These are phyloP conservation scores for Mythimna loreyi DNA, from an alignment of 2,888 invertebrate species.

Conservation along the genomic window DNA sequence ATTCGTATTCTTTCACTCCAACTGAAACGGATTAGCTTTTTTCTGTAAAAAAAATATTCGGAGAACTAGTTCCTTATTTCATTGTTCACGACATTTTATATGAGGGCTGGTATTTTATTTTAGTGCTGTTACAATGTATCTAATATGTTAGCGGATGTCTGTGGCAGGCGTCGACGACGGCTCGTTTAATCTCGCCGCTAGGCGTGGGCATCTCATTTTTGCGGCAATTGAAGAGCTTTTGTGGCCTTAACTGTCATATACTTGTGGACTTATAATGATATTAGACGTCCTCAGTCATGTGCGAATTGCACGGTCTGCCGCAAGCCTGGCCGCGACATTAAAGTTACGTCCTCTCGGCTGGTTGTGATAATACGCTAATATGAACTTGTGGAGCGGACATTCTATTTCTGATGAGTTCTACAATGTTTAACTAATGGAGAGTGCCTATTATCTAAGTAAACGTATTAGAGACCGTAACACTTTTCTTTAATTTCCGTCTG, in stretches of 20 bases:
- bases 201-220: slow-evolving; percentile 76
- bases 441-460: slow-evolving; percentile 48
- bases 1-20: slow-evolving; percentile 66
- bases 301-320: slow-evolving; percentile 39
- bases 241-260: slow-evolving; percentile 39
- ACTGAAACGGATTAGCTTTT: slow-evolving; percentile 60
- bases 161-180: slow-evolving; percentile 68
- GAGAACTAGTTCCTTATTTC: slow-evolving; percentile 33
- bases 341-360: slow-evolving; percentile 19
- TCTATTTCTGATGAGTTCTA: slow-evolving; percentile 14
- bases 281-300: slow-evolving; percentile 35
- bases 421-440: slow-evolving; percentile 38
- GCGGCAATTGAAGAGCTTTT: slow-evolving; percentile 46
- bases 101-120: slow-evolving; percentile 73
- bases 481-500: slow-evolving; percentile 56
- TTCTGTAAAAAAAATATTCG: slow-evolving; percentile 44
- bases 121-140: slow-evolving; percentile 76
- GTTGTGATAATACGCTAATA: slow-evolving; percentile 18
- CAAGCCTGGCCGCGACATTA: slow-evolving; percentile 19
- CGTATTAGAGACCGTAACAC: slow-evolving; percentile 58
- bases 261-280: slow-evolving; percentile 34
- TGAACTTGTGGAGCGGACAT: slow-evolving; percentile 20
- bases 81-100: slow-evolving; percentile 49
- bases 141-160: slow-evolving; percentile 80
- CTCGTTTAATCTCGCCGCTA: slow-evolving; percentile 76